Percentiles rank a stretch among this genome's conserved stretches.
Evolutionary conservation across 2,113 vertebrate genomes (phyloP).

Genomic region (Condylura cristata): DNA sequence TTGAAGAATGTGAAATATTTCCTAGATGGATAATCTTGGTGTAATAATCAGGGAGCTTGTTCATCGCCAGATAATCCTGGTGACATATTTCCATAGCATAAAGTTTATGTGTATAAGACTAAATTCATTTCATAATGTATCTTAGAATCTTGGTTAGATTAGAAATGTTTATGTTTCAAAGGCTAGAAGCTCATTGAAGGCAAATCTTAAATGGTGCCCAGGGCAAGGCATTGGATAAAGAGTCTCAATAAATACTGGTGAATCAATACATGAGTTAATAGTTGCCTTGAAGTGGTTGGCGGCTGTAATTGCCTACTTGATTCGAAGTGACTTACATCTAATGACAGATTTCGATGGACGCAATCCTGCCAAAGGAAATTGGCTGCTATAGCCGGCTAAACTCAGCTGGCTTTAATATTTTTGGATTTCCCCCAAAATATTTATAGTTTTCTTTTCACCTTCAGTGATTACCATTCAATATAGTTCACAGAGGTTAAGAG

Average conservation of each 20-base stretch:
- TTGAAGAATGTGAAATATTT: background rate
- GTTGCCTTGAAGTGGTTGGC: background rate
- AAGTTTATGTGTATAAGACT: background rate
- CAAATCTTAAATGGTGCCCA: background rate
- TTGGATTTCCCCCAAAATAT: conserved; percentile 64
- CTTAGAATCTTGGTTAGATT: background rate
- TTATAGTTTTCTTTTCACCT: conserved; percentile 59
- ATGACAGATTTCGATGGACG: conserved; percentile 48
- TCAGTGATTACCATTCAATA: conserved; percentile 52
- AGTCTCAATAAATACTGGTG: conserved; percentile 10
- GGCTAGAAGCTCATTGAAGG: background rate
- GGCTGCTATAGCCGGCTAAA: conserved; percentile 46
- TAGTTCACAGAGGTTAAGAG: conserved; percentile 42
- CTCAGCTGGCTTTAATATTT: conserved; percentile 63
- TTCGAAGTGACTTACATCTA: conserved; percentile 40
- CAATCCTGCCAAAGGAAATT: conserved; percentile 54
- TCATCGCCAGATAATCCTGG: background rate
- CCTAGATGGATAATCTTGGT: background rate
- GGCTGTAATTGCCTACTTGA: background rate
- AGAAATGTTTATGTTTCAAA: conserved; percentile 20
- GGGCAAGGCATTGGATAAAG: background rate
- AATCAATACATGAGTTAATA: conserved; percentile 49
- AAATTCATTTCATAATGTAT: background rate
- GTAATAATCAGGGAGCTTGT: background rate
- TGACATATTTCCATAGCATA: background rate